Base-by-base conservation (phyloP, 1,140 invertebrate species). In the Lordiphosa clarofinis region DNA sequence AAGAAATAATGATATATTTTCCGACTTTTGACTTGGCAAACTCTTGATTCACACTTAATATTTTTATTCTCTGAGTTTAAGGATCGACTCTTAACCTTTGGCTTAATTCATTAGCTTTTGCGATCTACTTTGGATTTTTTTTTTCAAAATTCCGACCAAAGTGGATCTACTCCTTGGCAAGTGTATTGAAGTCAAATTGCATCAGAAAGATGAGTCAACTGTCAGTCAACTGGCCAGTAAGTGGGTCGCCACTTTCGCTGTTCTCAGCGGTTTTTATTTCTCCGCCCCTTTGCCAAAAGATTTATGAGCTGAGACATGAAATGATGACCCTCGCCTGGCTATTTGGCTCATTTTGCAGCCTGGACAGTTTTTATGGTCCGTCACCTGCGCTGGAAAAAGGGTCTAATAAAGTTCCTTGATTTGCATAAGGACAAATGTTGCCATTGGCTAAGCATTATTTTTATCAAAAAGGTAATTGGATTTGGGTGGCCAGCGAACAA, bases 251-350 rank as follows among this genome's bases (percentile, higher is more conserved):
- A 57, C 60, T 55, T 69, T 66, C 54, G 68, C 50, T 44, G 37
- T 54, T 42, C 59, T 84, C 78, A 84, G 78, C 78, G 56, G 43
- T 78, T 82, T 84, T 82, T 73, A 84, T 82, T 68, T 63, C 33
- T 13, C 3, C 39, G 7, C 5, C 12, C 4, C 11, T 5, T 10
- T 24, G 1, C 24, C 11, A 13, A 33, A 56, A 78, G 78, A 82
- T 82, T 82, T 82, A 82, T 82, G 78, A 62, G 73, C 78, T 65
- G 78, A 76, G 78, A 82, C 78, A 84, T 56, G 57, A 60, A 78
- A 86, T 78, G 73, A 82, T 78, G 78, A 78, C 78, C 79, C 73
- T 59, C 68, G 54, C 58, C 67, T 46, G 38, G 55, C 43, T 53
- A 33, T 31, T 43, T 54, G 40, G 37, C 37, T 52, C 60, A 55